Base-by-base conservation (phyloP, 2,888 invertebrate species). In the Gerosis bhagava region DNA sequence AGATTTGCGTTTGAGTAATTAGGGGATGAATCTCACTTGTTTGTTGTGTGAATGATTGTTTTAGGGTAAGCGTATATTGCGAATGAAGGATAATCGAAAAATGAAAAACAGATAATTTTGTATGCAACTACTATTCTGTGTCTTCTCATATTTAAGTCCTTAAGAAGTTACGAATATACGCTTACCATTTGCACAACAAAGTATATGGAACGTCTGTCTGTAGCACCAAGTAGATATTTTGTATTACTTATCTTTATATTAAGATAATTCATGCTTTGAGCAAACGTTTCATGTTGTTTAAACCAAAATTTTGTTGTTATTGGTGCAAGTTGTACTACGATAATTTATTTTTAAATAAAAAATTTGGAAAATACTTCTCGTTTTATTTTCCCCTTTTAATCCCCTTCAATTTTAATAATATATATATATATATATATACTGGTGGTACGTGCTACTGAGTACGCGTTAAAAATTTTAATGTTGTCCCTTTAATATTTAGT, bases 291-390 rank as follows among this genome's bases (percentile, higher is more conserved):
- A 73, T 72, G 77, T 82, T 84, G 77, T 83, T 80, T 72, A 53
- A 82, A 86, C 81, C 83, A 82, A 86, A 84, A 83, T 87, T 87
- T 82, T 83, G 86, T 88, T 87, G 86, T 88, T 87, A 87, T 82
- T 80, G 84, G 82, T 87, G 83, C 86, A 83, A 87, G 77, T 82
- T 84, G 84, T 84, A 83, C 80, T 82, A 77, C 75, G 65, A 86
- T 87, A 86, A 87, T 88, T 87, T 88, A 88, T 88, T 88, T 87
- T 88, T 87, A 81, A 88, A 87, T 86, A 86, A 87, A 87, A 86
- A 54, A 4, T 69, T 62, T 67, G 51, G 56, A 71, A 82, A 78
- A 77, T 53, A 54, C 25, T 2, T 35, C 31, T 54, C 48, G 45
- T 63, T 63, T 64, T 59, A 44, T 59, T 59, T 57, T 17, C 15